These are phyloP conservation scores for mouse (Mus musculus) DNA, from an alignment of 2,113 vertebrate genomes.

Conservation along the genomic window GRCm39 chr14:93308001-93308500, in stretches of 20 bases:
- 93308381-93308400: constrained; percentile 24
- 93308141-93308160: not conserved
- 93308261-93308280: not conserved
- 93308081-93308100: not conserved
- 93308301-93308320: not conserved
- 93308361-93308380: not conserved
- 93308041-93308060: not conserved
- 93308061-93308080: not conserved
- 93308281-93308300: not conserved
- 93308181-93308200: too few species aligned
- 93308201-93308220: not conserved
- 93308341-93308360: not conserved
- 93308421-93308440: not conserved
- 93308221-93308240: not conserved
- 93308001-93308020: not conserved
- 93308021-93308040: not conserved
- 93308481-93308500: not conserved
- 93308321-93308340: not conserved
- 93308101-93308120: not conserved
- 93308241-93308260: not conserved
- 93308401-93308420: not conserved
- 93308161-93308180: not conserved
- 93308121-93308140: not conserved
- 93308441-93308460: constrained; percentile 37
- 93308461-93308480: not conserved